Percentiles rank a stretch among this genome's conserved stretches.
These are phyloP conservation scores for Nothocercus julius DNA, from an alignment of 2,113 vertebrate genomes.

Conservation along the genomic window DNA sequence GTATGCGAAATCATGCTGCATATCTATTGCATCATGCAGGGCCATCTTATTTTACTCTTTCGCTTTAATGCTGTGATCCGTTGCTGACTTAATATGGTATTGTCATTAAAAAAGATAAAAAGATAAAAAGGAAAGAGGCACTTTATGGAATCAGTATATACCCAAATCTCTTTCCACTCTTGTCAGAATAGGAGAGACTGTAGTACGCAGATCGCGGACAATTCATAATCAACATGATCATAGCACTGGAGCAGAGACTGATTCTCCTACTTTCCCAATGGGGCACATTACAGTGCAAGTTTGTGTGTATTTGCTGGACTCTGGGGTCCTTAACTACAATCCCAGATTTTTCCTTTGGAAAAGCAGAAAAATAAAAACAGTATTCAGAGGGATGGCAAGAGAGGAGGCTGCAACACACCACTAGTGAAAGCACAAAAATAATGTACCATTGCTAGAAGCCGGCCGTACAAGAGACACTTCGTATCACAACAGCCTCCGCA, in stretches of 20 bases:
- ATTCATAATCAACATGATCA: not conserved
- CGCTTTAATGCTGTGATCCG: not conserved
- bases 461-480: not conserved
- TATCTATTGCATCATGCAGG: not conserved
- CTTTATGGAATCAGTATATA: fast-evolving
- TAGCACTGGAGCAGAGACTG: not conserved
- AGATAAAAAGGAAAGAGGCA: not conserved
- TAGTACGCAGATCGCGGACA: not conserved
- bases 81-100: fast-evolving
- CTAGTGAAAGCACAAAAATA: not conserved
- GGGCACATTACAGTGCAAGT: too few species aligned
- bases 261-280: too few species aligned
- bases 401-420: not conserved
- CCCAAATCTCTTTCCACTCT: not conserved
- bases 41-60: not conserved
- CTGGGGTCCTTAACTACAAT: too few species aligned
- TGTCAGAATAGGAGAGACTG: not conserved
- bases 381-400: not conserved
- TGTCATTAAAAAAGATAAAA: not conserved
- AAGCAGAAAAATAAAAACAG: not conserved
- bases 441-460: fast-evolving
- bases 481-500: not conserved
- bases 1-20: not conserved
- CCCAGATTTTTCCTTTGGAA: not conserved
- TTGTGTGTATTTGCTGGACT: too few species aligned